phyloP scores from a whole-genome alignment of 2,797 vertebrate genomes.

The Monodelphis domestica region DNA sequence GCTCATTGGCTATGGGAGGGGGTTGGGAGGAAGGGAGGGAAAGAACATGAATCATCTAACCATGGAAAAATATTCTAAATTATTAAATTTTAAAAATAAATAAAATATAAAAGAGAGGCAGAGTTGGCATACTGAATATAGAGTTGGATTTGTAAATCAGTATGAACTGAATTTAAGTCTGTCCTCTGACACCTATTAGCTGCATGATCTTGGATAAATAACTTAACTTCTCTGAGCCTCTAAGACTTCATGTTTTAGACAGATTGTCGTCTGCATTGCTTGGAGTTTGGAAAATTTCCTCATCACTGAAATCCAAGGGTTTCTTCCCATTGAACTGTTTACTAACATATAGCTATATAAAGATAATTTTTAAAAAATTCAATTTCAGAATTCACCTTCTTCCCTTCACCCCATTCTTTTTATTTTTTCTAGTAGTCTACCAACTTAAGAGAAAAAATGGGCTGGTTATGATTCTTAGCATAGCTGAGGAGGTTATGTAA shows the following conservation, averaged over 20 bases:
- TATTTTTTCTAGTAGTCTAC: conserved; percentile 29
- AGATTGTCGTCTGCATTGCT: neutral
- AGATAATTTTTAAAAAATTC: neutral
- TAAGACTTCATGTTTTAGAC: neutral
- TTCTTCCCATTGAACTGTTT: neutral
- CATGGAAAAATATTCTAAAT: too few species aligned
- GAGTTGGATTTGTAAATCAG: neutral
- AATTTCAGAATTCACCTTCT: neutral
- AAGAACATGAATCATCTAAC: too few species aligned
- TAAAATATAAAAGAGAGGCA: neutral
- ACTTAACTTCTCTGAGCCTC: neutral
- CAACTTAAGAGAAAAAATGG: neutral
- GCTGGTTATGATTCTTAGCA: neutral
- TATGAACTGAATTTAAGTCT: neutral
- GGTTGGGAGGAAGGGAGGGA: too few species aligned
- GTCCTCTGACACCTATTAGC: neutral
- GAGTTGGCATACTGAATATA: neutral
- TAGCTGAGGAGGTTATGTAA: neutral
- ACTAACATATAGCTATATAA: neutral
- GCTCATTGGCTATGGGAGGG: too few species aligned
- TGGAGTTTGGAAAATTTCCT: neutral
- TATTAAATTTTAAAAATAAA: too few species aligned
- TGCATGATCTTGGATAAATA: neutral
- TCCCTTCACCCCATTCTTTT: conserved; percentile 4
- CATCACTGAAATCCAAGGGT: neutral